Evolutionary conservation across 1,140 invertebrate species (phyloP).

Genomic region (Cepaea nemoralis): DNA sequence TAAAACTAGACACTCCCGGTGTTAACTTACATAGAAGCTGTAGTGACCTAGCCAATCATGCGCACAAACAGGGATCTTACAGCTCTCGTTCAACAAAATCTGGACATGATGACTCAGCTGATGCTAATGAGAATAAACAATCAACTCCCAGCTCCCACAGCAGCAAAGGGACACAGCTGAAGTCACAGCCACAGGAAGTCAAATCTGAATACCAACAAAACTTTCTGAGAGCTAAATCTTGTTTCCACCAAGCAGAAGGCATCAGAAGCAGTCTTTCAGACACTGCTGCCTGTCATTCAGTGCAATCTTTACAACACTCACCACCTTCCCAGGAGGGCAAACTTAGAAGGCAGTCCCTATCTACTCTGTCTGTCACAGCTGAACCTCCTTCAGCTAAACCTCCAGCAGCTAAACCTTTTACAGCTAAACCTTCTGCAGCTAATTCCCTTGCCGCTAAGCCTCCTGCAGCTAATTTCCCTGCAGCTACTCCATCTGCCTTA

Average conservation of each 20-base stretch:
- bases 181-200: conserved; percentile 28
- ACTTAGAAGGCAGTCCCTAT: neutral
- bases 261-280: neutral
- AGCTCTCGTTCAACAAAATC: conserved; percentile 44
- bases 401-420: neutral
- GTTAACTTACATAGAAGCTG: conserved; percentile 50
- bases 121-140: conserved; percentile 42
- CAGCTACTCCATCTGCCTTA: neutral
- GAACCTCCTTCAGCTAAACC: neutral
- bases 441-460: neutral
- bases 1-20: conserved; percentile 23
- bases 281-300: neutral
- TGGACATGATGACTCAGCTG: conserved; percentile 46
- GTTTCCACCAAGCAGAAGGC: conserved; percentile 38
- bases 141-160: neutral
- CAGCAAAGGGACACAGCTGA: conserved; percentile 24
- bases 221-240: conserved; percentile 29
- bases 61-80: conserved; percentile 39
- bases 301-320: neutral
- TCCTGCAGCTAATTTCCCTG: conserved; percentile 1
- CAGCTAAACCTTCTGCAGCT: neutral
- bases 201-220: conserved; percentile 24
- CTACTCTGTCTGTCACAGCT: neutral
- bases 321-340: neutral
- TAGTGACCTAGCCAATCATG: conserved; percentile 51